phyloP scores from a whole-genome alignment of 2,797 vertebrate species.

The Rallus crepitans region DNA sequence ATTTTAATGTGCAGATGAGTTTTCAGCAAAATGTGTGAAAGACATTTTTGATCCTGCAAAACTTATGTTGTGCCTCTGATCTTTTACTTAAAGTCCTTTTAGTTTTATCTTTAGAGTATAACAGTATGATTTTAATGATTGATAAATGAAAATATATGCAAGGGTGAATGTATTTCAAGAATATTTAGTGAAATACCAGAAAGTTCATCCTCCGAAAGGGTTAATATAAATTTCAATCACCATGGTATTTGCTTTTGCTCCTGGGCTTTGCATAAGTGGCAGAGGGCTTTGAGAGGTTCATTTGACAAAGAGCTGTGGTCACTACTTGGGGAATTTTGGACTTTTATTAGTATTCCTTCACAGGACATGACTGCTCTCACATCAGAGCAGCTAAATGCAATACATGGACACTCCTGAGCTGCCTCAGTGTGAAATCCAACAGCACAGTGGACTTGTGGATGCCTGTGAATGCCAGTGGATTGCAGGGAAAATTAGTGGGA shows the following conservation, averaged over 20 bases:
- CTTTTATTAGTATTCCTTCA: background rate
- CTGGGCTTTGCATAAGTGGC: background rate
- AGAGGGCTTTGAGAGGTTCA: background rate
- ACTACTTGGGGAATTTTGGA: background rate
- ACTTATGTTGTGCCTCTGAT: background rate
- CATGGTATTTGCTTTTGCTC: background rate
- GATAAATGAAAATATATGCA: background rate
- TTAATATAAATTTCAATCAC: background rate
- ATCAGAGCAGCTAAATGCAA: background rate
- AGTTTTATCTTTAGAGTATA: background rate
- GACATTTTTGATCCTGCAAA: background rate
- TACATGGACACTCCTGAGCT: background rate
- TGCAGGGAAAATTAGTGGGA: background rate
- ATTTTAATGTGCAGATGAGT: background rate
- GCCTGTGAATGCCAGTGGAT: background rate
- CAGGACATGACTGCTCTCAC: background rate
- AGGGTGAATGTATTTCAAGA: background rate
- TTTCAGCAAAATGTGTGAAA: background rate
- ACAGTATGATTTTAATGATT: background rate
- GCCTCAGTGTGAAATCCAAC: background rate
- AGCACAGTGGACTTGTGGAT: fast-evolving
- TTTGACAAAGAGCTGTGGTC: background rate
- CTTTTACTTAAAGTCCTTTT: background rate
- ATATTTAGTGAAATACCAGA: background rate
- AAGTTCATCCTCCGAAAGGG: background rate